These are phyloP conservation scores for Xylocampa areola DNA, from an alignment of 2,888 invertebrate species.

Conservation along the genomic window DNA sequence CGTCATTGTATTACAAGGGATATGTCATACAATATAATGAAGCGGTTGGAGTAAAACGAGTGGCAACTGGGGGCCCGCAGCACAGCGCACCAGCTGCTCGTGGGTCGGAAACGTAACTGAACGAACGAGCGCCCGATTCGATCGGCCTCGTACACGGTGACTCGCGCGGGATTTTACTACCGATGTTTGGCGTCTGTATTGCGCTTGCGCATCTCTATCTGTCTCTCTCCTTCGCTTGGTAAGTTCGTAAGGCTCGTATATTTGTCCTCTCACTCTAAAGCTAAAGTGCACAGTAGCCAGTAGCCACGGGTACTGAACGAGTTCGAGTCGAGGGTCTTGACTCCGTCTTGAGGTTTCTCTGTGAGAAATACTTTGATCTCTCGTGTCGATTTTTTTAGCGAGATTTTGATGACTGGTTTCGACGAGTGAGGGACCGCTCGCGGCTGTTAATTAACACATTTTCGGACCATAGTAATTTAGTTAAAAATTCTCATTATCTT, in stretches of 20 bases:
- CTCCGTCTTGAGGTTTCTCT: constrained; percentile 82
- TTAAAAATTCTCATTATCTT: constrained; percentile 52
- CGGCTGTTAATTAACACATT: constrained; percentile 81
- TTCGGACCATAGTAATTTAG: constrained; percentile 69
- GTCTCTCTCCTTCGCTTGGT: constrained; percentile 64
- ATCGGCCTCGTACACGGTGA: constrained; percentile 76
- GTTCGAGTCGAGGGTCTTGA: constrained; percentile 84
- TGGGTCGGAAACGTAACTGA: constrained; percentile 82
- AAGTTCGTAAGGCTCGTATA: constrained; percentile 28
- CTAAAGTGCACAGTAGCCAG: constrained; percentile 84
- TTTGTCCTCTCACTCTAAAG: constrained; percentile 62
- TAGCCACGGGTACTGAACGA: constrained; percentile 82
- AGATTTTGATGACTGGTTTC: constrained; percentile 80
- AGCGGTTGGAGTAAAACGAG: constrained; percentile 79
- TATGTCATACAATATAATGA: constrained; percentile 71
- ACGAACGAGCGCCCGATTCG: constrained; percentile 79
- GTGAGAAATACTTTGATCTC: constrained; percentile 77
- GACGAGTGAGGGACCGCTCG: constrained; percentile 74
- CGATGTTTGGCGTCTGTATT: constrained; percentile 69
- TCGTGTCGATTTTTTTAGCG: constrained; percentile 81
- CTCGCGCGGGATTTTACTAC: constrained; percentile 78
- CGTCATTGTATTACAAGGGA: constrained; percentile 80
- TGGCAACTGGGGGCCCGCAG: constrained; percentile 76
- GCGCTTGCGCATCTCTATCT: constrained; percentile 78
- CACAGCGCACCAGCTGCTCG: constrained; percentile 83